These are phyloP conservation scores for Perodicticus potto DNA, from an alignment of 2,797 vertebrate species.

Conservation along the genomic window DNA sequence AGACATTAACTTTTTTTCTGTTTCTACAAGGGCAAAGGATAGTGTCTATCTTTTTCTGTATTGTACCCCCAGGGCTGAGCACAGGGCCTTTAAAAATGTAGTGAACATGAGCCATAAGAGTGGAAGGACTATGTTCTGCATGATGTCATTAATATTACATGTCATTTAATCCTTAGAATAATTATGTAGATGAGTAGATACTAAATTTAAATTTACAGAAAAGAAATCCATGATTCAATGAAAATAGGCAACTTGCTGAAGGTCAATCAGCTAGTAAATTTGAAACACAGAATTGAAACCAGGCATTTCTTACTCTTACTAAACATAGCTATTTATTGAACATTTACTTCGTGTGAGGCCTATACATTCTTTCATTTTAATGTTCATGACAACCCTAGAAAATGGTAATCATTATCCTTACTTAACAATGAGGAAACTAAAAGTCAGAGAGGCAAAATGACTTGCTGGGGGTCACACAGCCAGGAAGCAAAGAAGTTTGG, in stretches of 20 bases:
- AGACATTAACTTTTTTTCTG: slow-evolving; percentile 52
- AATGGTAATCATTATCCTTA: not conserved
- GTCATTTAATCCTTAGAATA: slow-evolving; percentile 54
- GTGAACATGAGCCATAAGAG: not conserved
- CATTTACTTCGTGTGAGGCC: not conserved
- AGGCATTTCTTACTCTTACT: slow-evolving; percentile 24
- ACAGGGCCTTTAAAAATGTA: slow-evolving; percentile 25
- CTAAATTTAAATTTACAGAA: slow-evolving; percentile 62
- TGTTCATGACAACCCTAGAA: not conserved
- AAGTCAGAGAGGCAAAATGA: slow-evolving; percentile 17
- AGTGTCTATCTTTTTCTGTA: slow-evolving; percentile 17
- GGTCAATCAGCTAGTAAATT: slow-evolving; percentile 9
- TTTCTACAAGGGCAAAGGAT: slow-evolving; percentile 24
- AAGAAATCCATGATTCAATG: slow-evolving; percentile 11
- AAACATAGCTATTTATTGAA: slow-evolving; percentile 34
- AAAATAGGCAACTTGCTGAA: slow-evolving; percentile 32
- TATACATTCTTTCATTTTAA: slow-evolving; percentile 17
- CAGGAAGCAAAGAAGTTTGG: not conserved
- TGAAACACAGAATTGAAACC: slow-evolving; percentile 31
- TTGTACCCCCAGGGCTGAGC: not conserved
- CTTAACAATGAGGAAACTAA: not conserved
- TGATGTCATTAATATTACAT: slow-evolving; percentile 41
- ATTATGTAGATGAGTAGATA: slow-evolving; percentile 2
- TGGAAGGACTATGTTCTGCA: not conserved
- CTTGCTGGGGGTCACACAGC: not conserved